Conservation (phyloP, 2,113 vertebrate genomes). For the Microtus pennsylvanicus region DNA sequence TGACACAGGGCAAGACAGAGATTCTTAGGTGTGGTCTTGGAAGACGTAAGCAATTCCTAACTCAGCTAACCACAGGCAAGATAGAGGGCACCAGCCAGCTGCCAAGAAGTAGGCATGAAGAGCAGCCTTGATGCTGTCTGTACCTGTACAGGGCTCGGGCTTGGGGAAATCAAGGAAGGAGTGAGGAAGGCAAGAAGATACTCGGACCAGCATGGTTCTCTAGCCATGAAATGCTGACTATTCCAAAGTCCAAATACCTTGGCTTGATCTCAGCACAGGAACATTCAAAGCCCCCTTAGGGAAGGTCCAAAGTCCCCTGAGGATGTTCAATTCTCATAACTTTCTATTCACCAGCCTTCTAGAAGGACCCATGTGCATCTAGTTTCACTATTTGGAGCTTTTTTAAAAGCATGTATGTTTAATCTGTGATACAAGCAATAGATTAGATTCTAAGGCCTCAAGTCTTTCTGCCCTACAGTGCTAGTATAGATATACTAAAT, state of each 20-base stretch:
- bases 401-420: constrained; percentile 34
- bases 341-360: background rate
- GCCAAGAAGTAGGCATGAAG: background rate
- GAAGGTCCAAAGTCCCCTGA: background rate
- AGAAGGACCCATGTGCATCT: background rate
- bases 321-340: background rate
- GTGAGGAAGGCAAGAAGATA: too few species aligned
- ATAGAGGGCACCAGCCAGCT: background rate
- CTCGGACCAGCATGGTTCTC: background rate
- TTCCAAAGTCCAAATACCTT: background rate
- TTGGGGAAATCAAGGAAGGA: background rate
- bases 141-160: background rate
- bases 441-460: background rate
- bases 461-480: background rate
- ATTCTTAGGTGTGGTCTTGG: background rate
- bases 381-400: background rate
- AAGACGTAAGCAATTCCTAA: background rate
- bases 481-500: background rate
- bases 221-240: background rate
- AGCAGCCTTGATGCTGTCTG: background rate
- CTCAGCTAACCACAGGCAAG: background rate
- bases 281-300: background rate
- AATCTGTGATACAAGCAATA: background rate
- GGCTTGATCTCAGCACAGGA: background rate
- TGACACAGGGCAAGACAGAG: background rate